Percentiles rank a stretch among this genome's conserved stretches.
Evolutionary conservation across 2,113 vertebrate genomes (phyloP).

Genomic region (Empidonax traillii): DNA sequence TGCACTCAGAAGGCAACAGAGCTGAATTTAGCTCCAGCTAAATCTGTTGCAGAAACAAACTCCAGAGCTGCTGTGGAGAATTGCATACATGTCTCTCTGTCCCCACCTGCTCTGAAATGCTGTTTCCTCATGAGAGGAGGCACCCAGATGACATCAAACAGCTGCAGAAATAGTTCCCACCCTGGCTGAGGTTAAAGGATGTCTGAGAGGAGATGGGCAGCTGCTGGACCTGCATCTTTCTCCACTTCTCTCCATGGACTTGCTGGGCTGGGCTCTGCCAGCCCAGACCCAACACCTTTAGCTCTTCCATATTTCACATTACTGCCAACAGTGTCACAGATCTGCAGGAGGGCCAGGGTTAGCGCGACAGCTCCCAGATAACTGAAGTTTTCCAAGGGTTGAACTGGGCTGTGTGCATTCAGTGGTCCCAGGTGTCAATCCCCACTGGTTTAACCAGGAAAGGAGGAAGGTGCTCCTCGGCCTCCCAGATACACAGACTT

Average conservation of each 20-base stretch:
- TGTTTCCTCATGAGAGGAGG: neutral
- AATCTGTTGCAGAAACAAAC: neutral
- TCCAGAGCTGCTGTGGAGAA: neutral
- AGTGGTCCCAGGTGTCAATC: neutral
- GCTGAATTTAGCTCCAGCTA: neutral
- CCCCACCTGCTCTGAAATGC: neutral
- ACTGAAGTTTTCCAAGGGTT: neutral
- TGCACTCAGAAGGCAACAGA: neutral
- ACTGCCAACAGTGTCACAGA: neutral
- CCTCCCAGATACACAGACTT: neutral
- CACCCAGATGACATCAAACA: neutral
- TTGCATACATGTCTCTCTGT: accelerated
- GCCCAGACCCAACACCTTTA: accelerated
- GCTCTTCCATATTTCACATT: neutral
- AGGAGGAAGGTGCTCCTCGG: neutral
- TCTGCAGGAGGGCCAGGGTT: neutral
- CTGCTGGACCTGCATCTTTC: neutral
- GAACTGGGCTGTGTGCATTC: neutral
- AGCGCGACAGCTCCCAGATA: neutral
- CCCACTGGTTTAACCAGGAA: neutral
- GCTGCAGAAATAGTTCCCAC: neutral
- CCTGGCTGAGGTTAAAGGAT: neutral
- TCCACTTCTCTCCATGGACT: accelerated
- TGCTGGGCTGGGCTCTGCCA: neutral
- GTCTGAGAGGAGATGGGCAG: neutral